phyloP scores from a whole-genome alignment of 2,888 invertebrate species.

The Microdon myrmicae region DNA sequence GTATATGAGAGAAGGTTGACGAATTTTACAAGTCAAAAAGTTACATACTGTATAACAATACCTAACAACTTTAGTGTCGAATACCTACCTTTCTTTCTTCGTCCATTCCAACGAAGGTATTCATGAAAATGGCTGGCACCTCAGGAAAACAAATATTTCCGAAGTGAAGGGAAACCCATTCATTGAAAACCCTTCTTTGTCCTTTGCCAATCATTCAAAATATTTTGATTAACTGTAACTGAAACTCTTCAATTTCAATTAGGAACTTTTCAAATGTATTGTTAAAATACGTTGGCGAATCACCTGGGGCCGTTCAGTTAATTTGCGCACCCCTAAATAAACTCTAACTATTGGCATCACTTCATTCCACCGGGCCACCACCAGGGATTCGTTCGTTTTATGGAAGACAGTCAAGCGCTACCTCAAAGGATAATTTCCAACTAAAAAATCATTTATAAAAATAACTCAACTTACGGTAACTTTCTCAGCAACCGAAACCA shows the following conservation, averaged over 20 bases:
- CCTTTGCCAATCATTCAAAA: constrained; percentile 47
- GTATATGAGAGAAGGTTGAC: too few relatives aligned
- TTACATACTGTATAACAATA: too few relatives aligned
- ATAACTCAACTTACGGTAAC: constrained; percentile 23
- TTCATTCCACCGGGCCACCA: neutral
- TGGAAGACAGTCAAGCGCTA: constrained; percentile 16
- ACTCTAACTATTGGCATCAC: constrained; percentile 27
- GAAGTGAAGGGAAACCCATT: too few relatives aligned
- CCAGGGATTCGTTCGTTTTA: neutral
- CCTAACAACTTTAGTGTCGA: too few relatives aligned
- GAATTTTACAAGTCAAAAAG: too few relatives aligned
- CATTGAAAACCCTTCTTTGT: too few relatives aligned
- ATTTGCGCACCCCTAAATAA: constrained; percentile 52
- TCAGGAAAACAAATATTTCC: too few relatives aligned
- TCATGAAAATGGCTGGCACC: too few relatives aligned
- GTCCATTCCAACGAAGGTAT: too few relatives aligned
- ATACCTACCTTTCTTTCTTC: too few relatives aligned
- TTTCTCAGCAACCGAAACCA: too few relatives aligned
- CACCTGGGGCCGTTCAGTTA: constrained; percentile 49
- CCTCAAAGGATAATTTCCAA: constrained; percentile 35
- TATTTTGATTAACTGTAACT: constrained; percentile 51
- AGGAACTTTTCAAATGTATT: constrained; percentile 41
- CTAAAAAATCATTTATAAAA: constrained; percentile 26
- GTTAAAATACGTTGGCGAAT: constrained; percentile 26
- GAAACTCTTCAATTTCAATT: constrained; percentile 51